Base-by-base conservation (phyloP, 2,797 vertebrate genomes). In the Momotus momota region DNA sequence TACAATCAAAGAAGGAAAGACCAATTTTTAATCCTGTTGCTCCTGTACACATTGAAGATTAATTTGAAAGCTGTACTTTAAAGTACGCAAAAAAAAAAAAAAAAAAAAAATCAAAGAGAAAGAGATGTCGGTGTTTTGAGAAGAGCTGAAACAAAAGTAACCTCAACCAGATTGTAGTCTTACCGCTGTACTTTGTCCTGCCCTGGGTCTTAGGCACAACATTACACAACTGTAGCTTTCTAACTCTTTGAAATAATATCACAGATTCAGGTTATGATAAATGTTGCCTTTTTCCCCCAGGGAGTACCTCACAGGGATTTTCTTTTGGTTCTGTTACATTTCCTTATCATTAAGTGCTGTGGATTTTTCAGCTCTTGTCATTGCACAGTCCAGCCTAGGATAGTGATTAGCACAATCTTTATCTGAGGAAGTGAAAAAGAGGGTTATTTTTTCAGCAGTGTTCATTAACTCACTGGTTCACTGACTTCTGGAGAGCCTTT, bases 11-110 rank as follows among this genome's bases (percentile, higher is more conserved):
- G 72, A 98, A 96, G 88, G 98, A 98, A 94, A 98, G 99, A 60
- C 99, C 99, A 1, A 88, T 99, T 46, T 99, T 99, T 98, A 99
- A 99, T 97, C 99, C 99, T 7, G 99, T 99, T 15, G 99, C 99
- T 46, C 99, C 99, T 78, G 85, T 99, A 90, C 98, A 13, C 26
- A 54, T 96, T 40, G 98, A 99, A 40, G 98, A 99, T 66, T 99
- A 96, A 97, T 55, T 66, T 89, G 67, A 66, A 62, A 7, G 2
- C 22, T 45, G 26, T 84, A 14, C n/a, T 90, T 92, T 29, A 86
- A 64, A 18, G 77, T 69, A 58, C 2, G 6, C 62, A 70, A 46
- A 64, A 78, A 7, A n/a, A 77, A 87, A 70, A 26, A 19, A 46
- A 15, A 15, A 55, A 55, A 65, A 86, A 67, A 27, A 17, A 45